Conservation (phyloP, 30 jellyfish, hydroid and myxozoan genomes). For the Aurelia coerulea region DNA sequence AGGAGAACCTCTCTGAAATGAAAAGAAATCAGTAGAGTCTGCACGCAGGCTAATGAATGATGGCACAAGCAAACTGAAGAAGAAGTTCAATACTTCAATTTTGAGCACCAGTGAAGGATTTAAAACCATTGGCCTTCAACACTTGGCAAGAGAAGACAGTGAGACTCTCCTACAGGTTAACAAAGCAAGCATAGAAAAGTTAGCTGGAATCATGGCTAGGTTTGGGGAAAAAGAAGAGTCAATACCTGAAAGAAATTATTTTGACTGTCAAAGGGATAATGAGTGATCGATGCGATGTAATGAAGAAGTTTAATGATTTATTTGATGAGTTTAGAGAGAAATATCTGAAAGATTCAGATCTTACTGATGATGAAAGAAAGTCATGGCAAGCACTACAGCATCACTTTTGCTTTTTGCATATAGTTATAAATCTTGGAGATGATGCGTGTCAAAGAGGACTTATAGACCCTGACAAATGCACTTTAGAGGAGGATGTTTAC, state of each 20-base stretch:
- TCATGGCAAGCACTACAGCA: conserved; percentile 17
- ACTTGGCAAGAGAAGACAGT: conserved; percentile 25
- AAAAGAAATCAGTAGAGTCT: no score
- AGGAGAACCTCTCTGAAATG: no score
- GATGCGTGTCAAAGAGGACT: conserved; percentile 50
- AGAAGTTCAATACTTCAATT: conserved; percentile 15
- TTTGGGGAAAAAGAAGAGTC: conserved; percentile 15
- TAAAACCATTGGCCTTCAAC: conserved; percentile 24
- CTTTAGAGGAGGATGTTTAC: conserved; percentile 17
- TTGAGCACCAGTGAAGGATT: conserved; percentile 31
- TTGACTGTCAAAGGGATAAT: conserved; percentile 26
- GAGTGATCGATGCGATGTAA: conserved; percentile 32
- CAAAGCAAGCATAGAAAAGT: conserved; percentile 10
- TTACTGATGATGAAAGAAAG: conserved; percentile 25
- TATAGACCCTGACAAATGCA: conserved; percentile 41
- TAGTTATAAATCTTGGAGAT: conserved; percentile 24
- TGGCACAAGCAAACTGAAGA: conserved; percentile 27
- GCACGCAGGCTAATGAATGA: conserved; percentile 38
- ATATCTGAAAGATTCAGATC: conserved; percentile 3
- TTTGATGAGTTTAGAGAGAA: conserved; percentile 34
- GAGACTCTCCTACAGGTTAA: conserved; percentile 6
- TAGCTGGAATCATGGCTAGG: background rate
- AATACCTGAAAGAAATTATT: conserved; percentile 30
- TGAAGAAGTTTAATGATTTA: conserved; percentile 17
- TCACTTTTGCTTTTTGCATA: conserved; percentile 39